Evolutionary conservation across 2,888 invertebrate species (phyloP).

Genomic region (Hirudinaria manillensis): DNA sequence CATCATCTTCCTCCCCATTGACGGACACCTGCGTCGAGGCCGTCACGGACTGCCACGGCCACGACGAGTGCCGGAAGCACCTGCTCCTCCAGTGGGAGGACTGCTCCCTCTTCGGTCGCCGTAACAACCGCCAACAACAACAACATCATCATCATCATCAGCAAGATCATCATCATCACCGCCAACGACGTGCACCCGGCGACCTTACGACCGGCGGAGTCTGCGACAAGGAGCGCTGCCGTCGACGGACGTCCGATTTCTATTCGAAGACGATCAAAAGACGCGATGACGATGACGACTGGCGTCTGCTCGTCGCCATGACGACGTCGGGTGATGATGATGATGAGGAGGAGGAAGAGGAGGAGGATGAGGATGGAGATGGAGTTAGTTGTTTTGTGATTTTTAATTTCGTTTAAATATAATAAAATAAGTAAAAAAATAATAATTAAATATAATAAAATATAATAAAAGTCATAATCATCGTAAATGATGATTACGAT

Average conservation of each 20-base stretch:
- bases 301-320: not conserved
- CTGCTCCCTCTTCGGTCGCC: not conserved
- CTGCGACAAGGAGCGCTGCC: constrained; percentile 33
- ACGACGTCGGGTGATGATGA: not conserved
- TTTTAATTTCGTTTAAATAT: too few relatives aligned
- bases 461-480: too few relatives aligned
- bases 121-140: not conserved
- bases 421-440: too few relatives aligned
- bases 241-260: not conserved
- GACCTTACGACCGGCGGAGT: not conserved
- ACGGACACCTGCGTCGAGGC: constrained; percentile 34
- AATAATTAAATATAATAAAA: too few relatives aligned
- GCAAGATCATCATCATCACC: not conserved
- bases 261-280: too few relatives aligned
- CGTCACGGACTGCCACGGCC: constrained; percentile 34
- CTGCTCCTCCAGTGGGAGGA: constrained; percentile 21
- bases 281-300: too few relatives aligned
- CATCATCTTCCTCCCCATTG: constrained; percentile 2
- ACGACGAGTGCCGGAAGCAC: constrained; percentile 32
- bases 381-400: not conserved
- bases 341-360: not conserved
- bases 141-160: too few relatives aligned
- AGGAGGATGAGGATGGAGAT: not conserved
- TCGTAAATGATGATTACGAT: too few relatives aligned
- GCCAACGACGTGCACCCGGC: not conserved